A percentile compares a stretch with the other conserved stretches of the same genome.
phyloP scores from a whole-genome alignment of 1,140 invertebrate species.

The Drosophila auraria region DNA sequence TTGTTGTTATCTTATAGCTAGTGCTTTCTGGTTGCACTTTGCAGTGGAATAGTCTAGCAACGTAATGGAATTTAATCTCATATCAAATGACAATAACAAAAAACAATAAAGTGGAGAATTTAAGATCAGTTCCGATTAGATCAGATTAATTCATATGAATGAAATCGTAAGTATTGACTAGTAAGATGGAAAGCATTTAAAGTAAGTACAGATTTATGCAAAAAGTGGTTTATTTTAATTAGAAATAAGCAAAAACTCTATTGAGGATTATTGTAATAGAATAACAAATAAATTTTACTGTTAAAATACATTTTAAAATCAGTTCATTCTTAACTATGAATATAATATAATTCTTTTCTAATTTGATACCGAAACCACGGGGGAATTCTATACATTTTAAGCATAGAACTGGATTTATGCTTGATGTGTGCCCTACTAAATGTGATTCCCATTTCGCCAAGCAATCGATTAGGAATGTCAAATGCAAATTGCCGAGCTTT shows the following conservation, averaged over 20 bases:
- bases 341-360: not conserved
- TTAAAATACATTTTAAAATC: too few species aligned
- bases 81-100: slow-evolving; percentile 35
- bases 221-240: too few species aligned
- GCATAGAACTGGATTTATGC: slow-evolving; percentile 16
- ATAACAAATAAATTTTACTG: too few species aligned
- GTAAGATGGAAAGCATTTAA: not conserved
- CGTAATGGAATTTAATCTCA: slow-evolving; percentile 43
- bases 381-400: slow-evolving; percentile 4
- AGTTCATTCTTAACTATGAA: not conserved
- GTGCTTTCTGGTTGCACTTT: not conserved
- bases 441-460: slow-evolving; percentile 1
- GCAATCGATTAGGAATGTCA: slow-evolving; percentile 1
- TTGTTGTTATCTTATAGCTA: slow-evolving; percentile 9
- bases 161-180: not conserved
- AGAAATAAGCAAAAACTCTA: too few species aligned
- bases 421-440: not conserved
- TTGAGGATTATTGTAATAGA: too few species aligned
- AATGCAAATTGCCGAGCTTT: slow-evolving; percentile 6
- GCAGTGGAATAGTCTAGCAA: slow-evolving; percentile 40
- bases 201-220: too few species aligned
- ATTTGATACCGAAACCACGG: not conserved
- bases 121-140: not conserved
- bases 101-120: slow-evolving; percentile 15
- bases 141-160: not conserved